phyloP scores from a whole-genome alignment of 2,797 vertebrate genomes.

The Argentina silus region DNA sequence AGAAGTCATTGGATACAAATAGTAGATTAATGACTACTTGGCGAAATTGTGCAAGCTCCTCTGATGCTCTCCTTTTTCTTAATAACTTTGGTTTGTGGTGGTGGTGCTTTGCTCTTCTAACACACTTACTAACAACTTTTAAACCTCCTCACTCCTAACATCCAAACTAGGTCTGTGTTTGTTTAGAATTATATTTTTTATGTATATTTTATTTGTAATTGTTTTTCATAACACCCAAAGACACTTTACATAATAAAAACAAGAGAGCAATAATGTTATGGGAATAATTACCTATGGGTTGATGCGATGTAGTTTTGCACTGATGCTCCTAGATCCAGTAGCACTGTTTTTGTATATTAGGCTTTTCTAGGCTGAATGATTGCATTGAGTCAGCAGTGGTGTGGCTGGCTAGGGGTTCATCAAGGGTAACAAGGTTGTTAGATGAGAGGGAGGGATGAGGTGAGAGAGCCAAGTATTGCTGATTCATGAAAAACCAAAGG shows the following conservation, averaged over 20 bases:
- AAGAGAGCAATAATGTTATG: too few species aligned
- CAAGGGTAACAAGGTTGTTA: slow-evolving; percentile 20
- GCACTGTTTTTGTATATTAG: background rate
- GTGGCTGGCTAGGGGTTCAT: slow-evolving; percentile 29
- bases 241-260: too few species aligned
- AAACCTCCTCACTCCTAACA: slow-evolving; percentile 3
- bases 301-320: background rate
- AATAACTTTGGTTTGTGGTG: slow-evolving; percentile 33
- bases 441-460: background rate
- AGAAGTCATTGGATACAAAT: slow-evolving; percentile 14
- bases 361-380: slow-evolving; percentile 3
- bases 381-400: slow-evolving; percentile 52
- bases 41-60: background rate
- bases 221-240: too few species aligned
- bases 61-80: background rate
- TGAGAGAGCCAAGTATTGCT: slow-evolving; percentile 27
- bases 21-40: background rate
- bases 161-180: background rate
- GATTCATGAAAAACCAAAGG: slow-evolving; percentile 47
- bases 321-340: background rate
- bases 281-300: background rate
- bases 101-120: slow-evolving; percentile 11
- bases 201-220: background rate
- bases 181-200: background rate
- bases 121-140: slow-evolving; percentile 18